Evolutionary conservation across 1,140 invertebrate species (phyloP), one percentile per base, ranked within the genome.

Genomic region (Leptestheria dahalacensis): DNA sequence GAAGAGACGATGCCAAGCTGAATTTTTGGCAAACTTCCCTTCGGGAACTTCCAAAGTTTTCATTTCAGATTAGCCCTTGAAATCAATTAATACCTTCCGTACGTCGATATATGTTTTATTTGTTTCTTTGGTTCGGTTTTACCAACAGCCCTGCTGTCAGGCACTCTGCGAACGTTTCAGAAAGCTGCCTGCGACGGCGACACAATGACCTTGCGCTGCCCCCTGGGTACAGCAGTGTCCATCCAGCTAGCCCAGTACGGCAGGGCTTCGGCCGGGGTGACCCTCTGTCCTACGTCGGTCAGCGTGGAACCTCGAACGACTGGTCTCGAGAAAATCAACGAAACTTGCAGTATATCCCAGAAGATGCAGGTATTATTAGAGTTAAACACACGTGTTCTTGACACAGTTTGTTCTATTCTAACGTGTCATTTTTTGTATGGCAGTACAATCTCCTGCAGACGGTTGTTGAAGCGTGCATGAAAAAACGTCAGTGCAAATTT

Each of bases 401-500:
- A 15, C 33, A 6, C 33, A 41, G 33, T 9, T 15, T 41, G 6
- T 41, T 41, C 33, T 41, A 41, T 41, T 41, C 15, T 41, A 41
- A 41, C 33, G 6, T 41, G 33, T 41, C 15, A 9, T 9, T 15
- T 15, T 15, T 41, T 52, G n/a, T 48, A 48, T 2, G n/a, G 1
- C 21, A 91, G 89, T 90, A 91, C 76, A 85, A 84, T 68, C 77
- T 90, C 74, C 85, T 93, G 69, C 88, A 94, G 86, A 88, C 85
- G 20, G 88, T 94, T 59, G 86, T 94, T 52, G 86, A 88, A 68
- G 82, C 85, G 6, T 95, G 91, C 71, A 86, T 92, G 72, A 91
- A 93, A 75, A 88, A 91, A 71, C 73, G 83, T 20, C 81, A 84
- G 65, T 95, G 91, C 76, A 85, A 86, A 68, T 85, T 95, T 67